A percentile compares a stretch with the other conserved stretches of the same genome.
phyloP scores from a whole-genome alignment of 2,797 vertebrate genomes.

The Pagetopsis macropterus region DNA sequence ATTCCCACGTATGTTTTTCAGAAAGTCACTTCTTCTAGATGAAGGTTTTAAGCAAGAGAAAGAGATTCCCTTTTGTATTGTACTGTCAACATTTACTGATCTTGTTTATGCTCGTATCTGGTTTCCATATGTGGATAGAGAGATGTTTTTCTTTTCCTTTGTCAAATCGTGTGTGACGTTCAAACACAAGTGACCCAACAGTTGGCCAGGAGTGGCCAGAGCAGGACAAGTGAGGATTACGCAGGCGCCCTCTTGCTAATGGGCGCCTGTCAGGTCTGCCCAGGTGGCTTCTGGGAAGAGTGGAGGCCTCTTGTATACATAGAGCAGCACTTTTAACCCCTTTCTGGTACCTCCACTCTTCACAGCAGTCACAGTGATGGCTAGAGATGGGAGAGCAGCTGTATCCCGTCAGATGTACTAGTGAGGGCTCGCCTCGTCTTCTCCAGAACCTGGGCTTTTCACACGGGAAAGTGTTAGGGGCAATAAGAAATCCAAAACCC shows the following conservation, averaged over 20 bases:
- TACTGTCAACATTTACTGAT: constrained; percentile 52
- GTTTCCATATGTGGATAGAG: constrained; percentile 57
- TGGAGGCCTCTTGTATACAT: constrained; percentile 71
- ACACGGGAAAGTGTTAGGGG: constrained; percentile 74
- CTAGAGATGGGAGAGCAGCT: constrained; percentile 48
- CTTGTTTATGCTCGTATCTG: constrained; percentile 55
- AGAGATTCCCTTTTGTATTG: constrained; percentile 29
- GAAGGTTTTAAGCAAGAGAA: constrained; percentile 67
- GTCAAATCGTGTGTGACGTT: constrained; percentile 55
- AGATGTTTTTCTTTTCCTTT: constrained; percentile 32
- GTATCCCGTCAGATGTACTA: constrained; percentile 36
- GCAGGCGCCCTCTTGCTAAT: neutral
- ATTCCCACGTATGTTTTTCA: constrained; percentile 62
- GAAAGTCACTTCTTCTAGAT: constrained; percentile 80
- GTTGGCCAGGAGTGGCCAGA: constrained; percentile 42
- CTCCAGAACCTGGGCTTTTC: constrained; percentile 44
- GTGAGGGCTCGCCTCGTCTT: constrained; percentile 36
- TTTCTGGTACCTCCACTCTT: constrained; percentile 64
- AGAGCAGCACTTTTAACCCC: constrained; percentile 81
- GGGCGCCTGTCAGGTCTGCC: constrained; percentile 40
- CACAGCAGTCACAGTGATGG: constrained; percentile 30
- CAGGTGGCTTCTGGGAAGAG: constrained; percentile 70
- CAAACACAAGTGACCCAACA: constrained; percentile 48
- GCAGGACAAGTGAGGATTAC: constrained; percentile 16
- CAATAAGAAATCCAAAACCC: constrained; percentile 81